These are phyloP conservation scores for Panorpa germanica DNA, from an alignment of 2,888 invertebrate genomes.

Conservation along the genomic window DNA sequence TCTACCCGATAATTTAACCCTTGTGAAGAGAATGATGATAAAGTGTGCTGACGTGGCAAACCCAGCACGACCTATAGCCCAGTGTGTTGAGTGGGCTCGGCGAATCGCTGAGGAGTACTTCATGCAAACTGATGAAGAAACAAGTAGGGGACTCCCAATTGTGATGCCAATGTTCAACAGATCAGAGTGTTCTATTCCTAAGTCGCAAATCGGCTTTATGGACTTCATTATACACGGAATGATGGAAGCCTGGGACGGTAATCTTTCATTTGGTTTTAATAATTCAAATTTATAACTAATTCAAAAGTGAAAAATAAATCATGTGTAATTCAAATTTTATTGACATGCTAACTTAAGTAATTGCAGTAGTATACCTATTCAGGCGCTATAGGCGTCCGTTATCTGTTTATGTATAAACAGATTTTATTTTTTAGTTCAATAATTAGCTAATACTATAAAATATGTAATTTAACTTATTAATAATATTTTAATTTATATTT, in stretches of 20 bases:
- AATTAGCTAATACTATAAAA: constrained; percentile 1
- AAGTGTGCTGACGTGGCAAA: constrained; percentile 98
- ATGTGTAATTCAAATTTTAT: background rate
- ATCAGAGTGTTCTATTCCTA: constrained; percentile 85
- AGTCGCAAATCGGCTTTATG: constrained; percentile 93
- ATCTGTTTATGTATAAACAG: background rate
- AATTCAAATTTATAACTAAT: background rate
- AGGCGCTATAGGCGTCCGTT: no score
- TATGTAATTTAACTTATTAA: background rate
- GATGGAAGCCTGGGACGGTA: constrained; percentile 95
- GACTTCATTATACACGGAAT: constrained; percentile 96
- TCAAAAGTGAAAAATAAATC: background rate
- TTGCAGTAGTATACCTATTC: no score
- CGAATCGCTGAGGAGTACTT: constrained; percentile 97
- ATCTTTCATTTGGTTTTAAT: constrained; percentile 12
- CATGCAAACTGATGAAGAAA: constrained; percentile 94
- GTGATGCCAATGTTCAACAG: constrained; percentile 99
- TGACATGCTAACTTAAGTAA: no score
- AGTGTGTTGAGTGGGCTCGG: constrained; percentile 83
- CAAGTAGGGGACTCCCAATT: constrained; percentile 69
- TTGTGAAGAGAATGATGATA: constrained; percentile 91
- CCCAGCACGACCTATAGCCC: constrained; percentile 70
- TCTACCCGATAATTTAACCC: constrained; percentile 60
- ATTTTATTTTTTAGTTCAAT: constrained; percentile 7
- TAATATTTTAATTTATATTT: constrained; percentile 14